phyloP scores from a whole-genome alignment of 2,113 vertebrate genomes.

The Sander lucioperca region DNA sequence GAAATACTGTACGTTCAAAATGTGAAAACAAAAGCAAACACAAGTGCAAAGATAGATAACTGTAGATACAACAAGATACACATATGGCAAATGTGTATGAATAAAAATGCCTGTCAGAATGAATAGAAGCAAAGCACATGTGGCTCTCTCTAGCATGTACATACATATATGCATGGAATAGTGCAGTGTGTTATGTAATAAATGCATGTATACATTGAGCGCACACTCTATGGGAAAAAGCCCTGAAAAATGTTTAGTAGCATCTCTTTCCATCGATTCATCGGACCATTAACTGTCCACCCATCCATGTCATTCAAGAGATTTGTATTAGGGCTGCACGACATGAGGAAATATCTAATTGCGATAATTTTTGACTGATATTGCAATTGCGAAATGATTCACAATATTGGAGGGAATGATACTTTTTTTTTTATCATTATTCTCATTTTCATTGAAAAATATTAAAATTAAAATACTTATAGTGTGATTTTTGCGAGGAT shows the following conservation, averaged over 20 bases:
- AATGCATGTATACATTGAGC: background rate
- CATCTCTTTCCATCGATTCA: background rate
- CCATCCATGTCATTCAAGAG: background rate
- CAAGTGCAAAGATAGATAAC: background rate
- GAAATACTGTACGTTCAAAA: background rate
- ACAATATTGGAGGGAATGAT: too few relatives aligned
- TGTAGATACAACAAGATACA: background rate
- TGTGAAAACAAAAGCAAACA: background rate
- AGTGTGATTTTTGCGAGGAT: too few relatives aligned
- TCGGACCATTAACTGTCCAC: background rate
- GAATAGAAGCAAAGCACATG: background rate
- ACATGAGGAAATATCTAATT: too few relatives aligned
- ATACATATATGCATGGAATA: conserved; percentile 2
- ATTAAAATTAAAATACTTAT: too few relatives aligned
- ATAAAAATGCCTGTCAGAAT: background rate
- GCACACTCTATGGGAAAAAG: too few relatives aligned
- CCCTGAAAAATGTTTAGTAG: background rate
- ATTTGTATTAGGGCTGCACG: too few relatives aligned
- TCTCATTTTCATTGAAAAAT: too few relatives aligned
- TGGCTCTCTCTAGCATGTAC: background rate
- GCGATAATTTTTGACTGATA: too few relatives aligned
- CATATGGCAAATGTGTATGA: background rate
- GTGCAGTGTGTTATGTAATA: background rate
- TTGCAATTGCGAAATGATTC: too few relatives aligned
- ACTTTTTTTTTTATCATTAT: too few relatives aligned